Base-by-base conservation (phyloP, 2,797 vertebrate genomes). In the Sebastes miniatus region DNA sequence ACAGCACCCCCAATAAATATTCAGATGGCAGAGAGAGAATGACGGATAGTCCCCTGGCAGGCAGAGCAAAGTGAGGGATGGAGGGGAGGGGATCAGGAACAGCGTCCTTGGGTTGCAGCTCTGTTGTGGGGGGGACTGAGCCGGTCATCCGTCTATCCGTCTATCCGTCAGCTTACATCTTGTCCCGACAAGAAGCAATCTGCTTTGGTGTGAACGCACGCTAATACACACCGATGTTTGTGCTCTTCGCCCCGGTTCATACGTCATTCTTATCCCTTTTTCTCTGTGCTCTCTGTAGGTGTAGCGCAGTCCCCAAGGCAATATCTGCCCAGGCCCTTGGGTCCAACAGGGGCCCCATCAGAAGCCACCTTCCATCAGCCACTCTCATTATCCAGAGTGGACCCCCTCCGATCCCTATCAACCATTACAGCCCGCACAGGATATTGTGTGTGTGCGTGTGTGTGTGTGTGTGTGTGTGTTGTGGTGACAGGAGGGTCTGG, bases 371-470 rank as follows among this genome's bases (percentile, higher is more conserved):
- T 90, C 84, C 79, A 91, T 91, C 90, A 89, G 81, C 76, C 77
- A 82, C 83, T 88, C 89, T 95, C 93, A 96, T 96, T 95, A 95
- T 86, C 92, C 91, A 87, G 90, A 93, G 92, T 93, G 92, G 93
- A 92, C 90, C 90, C 85, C 92, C 93, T 88, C 91, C 78, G 91
- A 96, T 96, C 92, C 77, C 93, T 94, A 94, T 95, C 92, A 83
- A 83, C 82, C 87, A 84, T 85, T 91, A 87, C 74, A 81, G 83
- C 83, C 83, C 22, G 34, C 72, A 77, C 88, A 90, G 92, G 93
- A 93, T 90, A 93, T 93, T 93, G 61, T 61, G 67, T 63, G 68
- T 63, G 68, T 67, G 68, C n/a, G 64, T 68, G 50, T 66, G 65
- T 77, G 75, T 72, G 74, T 78, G 69, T 71, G 68, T 58, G 69